phyloP scores from a whole-genome alignment of 2,888 invertebrate species.

The Odontocerum albicorne region DNA sequence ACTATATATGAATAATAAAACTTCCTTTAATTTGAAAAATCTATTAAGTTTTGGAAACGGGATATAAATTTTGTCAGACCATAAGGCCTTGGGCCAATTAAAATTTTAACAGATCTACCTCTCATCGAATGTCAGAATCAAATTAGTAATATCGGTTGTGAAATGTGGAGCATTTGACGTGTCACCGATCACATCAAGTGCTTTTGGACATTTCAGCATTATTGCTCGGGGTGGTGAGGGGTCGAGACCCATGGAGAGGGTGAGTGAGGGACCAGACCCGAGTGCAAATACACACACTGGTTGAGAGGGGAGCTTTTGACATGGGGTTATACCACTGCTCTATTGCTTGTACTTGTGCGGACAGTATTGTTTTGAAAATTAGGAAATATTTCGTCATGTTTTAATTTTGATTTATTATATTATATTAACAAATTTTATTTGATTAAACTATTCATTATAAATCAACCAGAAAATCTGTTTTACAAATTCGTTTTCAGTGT shows the following conservation, averaged over 20 bases:
- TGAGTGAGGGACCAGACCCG: neutral
- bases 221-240: slow-evolving; percentile 1
- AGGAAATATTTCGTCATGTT: too few relatives aligned
- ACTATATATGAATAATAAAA: too few relatives aligned
- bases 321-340: slow-evolving; percentile 4
- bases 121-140: neutral
- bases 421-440: too few relatives aligned
- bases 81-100: too few relatives aligned
- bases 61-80: too few relatives aligned
- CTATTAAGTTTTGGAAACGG: too few relatives aligned
- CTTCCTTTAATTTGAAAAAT: too few relatives aligned
- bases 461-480: too few relatives aligned
- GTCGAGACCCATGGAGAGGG: neutral
- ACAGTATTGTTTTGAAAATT: too few relatives aligned
- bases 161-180: slow-evolving; percentile 13
- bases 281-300: slow-evolving; percentile 15
- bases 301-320: slow-evolving; percentile 9
- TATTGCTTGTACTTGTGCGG: slow-evolving; percentile 4
- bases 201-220: slow-evolving; percentile 19
- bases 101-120: neutral
- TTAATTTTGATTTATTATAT: too few relatives aligned
- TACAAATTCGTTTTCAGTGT: too few relatives aligned
- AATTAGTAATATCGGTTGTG: slow-evolving; percentile 13
- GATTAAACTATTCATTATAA: too few relatives aligned
- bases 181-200: slow-evolving; percentile 24